A percentile compares a stretch with the other conserved stretches of the same genome.
Evolutionary conservation across 2,888 invertebrate species (phyloP).

Genomic region (Hypomecis punctinalis): DNA sequence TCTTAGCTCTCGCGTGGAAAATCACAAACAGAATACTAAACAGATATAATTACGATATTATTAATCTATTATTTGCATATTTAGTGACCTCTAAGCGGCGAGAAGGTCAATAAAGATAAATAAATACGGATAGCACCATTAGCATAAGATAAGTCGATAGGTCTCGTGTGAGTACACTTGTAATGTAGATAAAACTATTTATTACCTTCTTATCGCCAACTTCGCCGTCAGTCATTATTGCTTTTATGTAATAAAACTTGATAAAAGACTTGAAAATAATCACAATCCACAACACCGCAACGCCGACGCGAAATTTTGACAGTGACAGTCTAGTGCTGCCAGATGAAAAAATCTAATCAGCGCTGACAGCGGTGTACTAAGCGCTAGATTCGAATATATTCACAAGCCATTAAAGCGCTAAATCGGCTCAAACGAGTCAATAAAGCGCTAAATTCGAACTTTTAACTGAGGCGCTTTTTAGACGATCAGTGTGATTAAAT

Average conservation of each 20-base stretch:
- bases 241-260: conserved; percentile 51
- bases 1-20: conserved; percentile 5
- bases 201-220: conserved; percentile 76
- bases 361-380: too few relatives aligned
- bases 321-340: too few relatives aligned
- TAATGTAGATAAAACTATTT: conserved; percentile 56
- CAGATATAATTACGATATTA: conserved; percentile 16
- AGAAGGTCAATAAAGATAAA: conserved; percentile 71
- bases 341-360: too few relatives aligned
- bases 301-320: conserved; percentile 37
- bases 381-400: too few relatives aligned
- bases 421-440: too few relatives aligned
- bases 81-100: conserved; percentile 64
- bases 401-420: too few relatives aligned
- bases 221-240: conserved; percentile 66
- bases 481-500: too few relatives aligned
- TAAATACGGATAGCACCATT: conserved; percentile 50
- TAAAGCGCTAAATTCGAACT: too few relatives aligned
- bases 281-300: conserved; percentile 28
- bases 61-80: conserved; percentile 39
- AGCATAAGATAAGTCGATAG: conserved; percentile 42
- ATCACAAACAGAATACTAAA: conserved; percentile 4
- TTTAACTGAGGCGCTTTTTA: too few relatives aligned
- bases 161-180: conserved; percentile 44
- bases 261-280: conserved; percentile 37